phyloP scores from a whole-genome alignment of 2,888 invertebrate species.

The Alviniconcha strummeri region DNA sequence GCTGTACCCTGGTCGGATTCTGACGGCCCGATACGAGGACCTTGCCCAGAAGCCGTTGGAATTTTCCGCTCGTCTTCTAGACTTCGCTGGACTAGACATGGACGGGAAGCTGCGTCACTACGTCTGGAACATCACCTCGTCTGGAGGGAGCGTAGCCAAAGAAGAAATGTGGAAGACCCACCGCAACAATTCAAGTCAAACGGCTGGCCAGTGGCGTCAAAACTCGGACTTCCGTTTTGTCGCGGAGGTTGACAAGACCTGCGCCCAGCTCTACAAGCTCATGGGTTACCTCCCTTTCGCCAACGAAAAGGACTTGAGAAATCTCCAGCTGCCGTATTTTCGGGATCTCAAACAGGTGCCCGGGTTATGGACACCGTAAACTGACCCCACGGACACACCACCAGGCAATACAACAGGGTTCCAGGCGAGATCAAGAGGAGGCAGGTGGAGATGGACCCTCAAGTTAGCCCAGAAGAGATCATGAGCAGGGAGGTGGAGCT shows the following conservation, averaged over 20 bases:
- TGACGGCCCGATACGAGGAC: conserved; percentile 33
- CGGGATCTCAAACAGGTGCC: background rate
- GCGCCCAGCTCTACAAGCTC: background rate
- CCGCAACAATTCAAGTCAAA: conserved; percentile 18
- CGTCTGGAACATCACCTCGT: conserved; percentile 34
- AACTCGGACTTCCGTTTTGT: background rate
- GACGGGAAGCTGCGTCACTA: background rate
- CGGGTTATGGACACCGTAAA: too few species aligned
- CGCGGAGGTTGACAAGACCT: background rate
- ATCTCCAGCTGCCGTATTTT: conserved; percentile 7
- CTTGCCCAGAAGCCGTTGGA: conserved; percentile 22
- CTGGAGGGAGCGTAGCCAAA: background rate
- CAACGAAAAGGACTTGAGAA: background rate
- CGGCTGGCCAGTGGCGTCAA: conserved; percentile 13
- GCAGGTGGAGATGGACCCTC: too few species aligned
- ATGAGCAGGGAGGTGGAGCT: too few species aligned
- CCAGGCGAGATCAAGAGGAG: too few species aligned
- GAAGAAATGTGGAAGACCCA: conserved; percentile 26
- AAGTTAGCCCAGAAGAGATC: too few species aligned
- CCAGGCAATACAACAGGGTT: too few species aligned
- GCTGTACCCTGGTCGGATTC: conserved; percentile 15
- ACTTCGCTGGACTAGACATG: conserved; percentile 15
- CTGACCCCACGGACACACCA: too few species aligned
- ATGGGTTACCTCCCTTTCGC: conserved; percentile 17
- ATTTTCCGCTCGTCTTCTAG: conserved; percentile 8